These are phyloP conservation scores for Microctonus brassicae DNA, from an alignment of 2,888 invertebrate genomes.

Conservation along the genomic window DNA sequence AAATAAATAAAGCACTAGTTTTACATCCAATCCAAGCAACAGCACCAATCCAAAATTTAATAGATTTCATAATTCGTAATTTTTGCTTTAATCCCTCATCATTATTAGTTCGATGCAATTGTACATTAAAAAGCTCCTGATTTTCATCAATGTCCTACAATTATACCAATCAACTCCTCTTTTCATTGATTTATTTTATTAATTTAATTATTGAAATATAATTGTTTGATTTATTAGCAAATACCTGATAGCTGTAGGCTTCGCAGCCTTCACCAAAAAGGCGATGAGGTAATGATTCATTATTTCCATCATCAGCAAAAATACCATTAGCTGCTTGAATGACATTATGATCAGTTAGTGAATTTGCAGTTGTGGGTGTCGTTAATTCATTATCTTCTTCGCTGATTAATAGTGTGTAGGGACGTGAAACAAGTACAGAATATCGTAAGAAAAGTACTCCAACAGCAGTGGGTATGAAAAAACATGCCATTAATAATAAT, in stretches of 20 bases:
- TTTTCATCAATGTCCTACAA: conserved; percentile 39
- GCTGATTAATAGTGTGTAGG: conserved; percentile 53
- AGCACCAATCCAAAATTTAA: conserved; percentile 52
- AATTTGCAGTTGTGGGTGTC: conserved; percentile 21
- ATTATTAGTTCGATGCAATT: conserved; percentile 25
- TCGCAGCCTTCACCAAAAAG: conserved; percentile 49
- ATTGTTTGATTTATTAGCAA: background rate
- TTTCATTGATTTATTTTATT: background rate
- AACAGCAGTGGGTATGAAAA: conserved; percentile 55
- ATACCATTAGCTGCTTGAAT: background rate
- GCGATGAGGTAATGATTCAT: conserved; percentile 32
- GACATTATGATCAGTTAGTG: conserved; percentile 25
- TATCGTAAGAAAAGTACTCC: conserved; percentile 53
- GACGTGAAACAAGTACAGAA: conserved; percentile 36
- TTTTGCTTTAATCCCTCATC: conserved; percentile 50
- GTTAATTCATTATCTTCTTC: conserved; percentile 57
- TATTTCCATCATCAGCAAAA: conserved; percentile 21
- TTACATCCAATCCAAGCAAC: conserved; percentile 50
- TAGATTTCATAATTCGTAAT: conserved; percentile 43
- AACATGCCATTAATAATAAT: conserved; percentile 53
- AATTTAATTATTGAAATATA: background rate
- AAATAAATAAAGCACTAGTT: conserved; percentile 48
- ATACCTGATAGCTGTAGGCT: conserved; percentile 51
- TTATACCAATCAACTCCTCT: background rate
- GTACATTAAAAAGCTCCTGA: conserved; percentile 36